Conservation (phyloP, 2,113 vertebrate genomes). For the Apteryx owenii region DNA sequence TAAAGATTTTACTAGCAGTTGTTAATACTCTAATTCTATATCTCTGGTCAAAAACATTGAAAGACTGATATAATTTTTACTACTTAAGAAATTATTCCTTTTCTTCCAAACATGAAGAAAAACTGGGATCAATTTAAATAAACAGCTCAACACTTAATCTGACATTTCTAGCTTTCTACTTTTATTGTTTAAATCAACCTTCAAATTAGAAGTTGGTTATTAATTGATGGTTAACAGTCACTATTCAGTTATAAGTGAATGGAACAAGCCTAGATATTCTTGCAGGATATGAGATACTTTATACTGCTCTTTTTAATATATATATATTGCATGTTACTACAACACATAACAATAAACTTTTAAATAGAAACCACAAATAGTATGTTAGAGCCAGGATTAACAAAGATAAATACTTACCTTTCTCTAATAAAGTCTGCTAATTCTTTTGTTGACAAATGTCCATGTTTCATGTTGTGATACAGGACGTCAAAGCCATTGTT, state of each 20-base stretch:
- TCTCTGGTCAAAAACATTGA: background rate
- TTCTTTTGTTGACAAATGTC: conserved; percentile 96
- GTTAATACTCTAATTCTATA: background rate
- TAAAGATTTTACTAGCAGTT: background rate
- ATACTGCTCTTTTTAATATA: background rate
- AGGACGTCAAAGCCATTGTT: conserved; percentile 98
- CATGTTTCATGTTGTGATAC: conserved; percentile 99
- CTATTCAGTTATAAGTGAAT: background rate
- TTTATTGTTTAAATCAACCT: background rate
- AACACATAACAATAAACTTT: background rate
- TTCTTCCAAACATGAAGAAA: background rate
- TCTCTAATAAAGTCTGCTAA: conserved; percentile 97
- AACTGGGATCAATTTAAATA: background rate
- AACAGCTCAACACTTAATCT: background rate
- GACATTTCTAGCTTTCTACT: background rate
- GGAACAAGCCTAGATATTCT: background rate
- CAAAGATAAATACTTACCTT: conserved; percentile 82
- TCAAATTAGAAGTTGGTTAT: background rate
- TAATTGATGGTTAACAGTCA: background rate
- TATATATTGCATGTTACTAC: background rate
- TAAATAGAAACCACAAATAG: background rate
- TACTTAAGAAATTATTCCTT: background rate
- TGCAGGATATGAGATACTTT: background rate
- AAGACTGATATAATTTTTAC: background rate
- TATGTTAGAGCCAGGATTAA: background rate